These are phyloP conservation scores for Hippocampus abdominalis DNA, from an alignment of 2,113 vertebrate species.

Conservation along the genomic window DNA sequence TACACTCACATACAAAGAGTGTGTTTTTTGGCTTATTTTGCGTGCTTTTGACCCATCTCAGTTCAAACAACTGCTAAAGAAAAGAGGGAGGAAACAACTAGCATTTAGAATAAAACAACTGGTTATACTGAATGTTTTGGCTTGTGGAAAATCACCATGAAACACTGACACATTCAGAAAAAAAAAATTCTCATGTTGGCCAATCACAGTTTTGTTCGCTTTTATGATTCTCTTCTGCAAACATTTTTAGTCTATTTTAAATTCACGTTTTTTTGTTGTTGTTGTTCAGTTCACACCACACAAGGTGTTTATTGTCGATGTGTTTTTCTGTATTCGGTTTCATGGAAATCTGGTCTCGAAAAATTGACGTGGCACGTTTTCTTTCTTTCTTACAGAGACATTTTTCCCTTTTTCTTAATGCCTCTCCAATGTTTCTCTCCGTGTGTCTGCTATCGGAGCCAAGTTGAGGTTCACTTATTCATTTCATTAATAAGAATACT, in stretches of 20 bases:
- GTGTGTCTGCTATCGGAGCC: neutral
- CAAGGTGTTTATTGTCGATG: constrained; percentile 24
- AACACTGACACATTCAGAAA: neutral
- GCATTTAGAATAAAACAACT: neutral
- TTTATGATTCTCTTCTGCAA: neutral
- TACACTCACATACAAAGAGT: constrained; percentile 8
- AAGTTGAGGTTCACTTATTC: constrained; percentile 14
- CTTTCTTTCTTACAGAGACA: neutral
- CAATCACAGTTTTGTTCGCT: neutral
- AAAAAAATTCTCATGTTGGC: neutral
- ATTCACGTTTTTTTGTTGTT: neutral
- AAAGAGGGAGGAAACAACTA: constrained; percentile 1
- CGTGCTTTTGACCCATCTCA: neutral
- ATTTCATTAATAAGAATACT: constrained; percentile 19
- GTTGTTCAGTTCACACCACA: neutral
- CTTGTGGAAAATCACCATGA: neutral
- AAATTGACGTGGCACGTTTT: neutral
- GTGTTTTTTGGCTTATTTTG: neutral
- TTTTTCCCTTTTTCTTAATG: constrained; percentile 3
- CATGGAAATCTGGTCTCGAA: constrained; percentile 5
- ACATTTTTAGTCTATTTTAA: neutral
- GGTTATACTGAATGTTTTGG: neutral
- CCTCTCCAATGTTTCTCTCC: neutral
- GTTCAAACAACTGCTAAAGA: constrained; percentile 7
- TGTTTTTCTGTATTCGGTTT: neutral